These are phyloP conservation scores for Fistularia commersonii DNA, from an alignment of 2,797 vertebrate genomes.

Conservation along the genomic window DNA sequence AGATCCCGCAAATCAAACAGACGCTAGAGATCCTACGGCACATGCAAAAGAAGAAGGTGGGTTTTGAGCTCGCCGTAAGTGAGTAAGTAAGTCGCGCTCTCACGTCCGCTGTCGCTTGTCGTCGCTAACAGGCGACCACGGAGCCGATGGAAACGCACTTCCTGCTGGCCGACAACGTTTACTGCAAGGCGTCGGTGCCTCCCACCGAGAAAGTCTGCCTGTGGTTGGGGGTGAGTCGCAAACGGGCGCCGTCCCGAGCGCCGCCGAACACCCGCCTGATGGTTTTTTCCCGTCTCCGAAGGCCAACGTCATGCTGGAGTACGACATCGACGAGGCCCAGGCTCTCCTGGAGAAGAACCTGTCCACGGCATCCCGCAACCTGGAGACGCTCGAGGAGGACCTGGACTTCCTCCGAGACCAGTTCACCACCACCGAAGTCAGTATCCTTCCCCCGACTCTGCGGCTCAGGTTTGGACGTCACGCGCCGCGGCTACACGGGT, in stretches of 20 bases:
- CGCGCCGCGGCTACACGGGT: background rate
- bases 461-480: background rate
- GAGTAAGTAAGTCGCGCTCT: background rate
- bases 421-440: slow-evolving; percentile 99
- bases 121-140: slow-evolving; percentile 80
- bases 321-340: slow-evolving; percentile 95
- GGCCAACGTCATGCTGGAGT: slow-evolving; percentile 99
- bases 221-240: slow-evolving; percentile 95
- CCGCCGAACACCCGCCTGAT: no score
- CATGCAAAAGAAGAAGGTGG: slow-evolving; percentile 99
- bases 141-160: slow-evolving; percentile 93
- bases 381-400: slow-evolving; percentile 93
- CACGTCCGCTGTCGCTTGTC: background rate
- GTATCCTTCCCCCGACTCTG: slow-evolving; percentile 83
- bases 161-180: slow-evolving; percentile 93
- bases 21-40: slow-evolving; percentile 97
- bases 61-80: background rate
- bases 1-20: slow-evolving; percentile 98
- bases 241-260: no score
- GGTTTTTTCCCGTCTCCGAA: slow-evolving; percentile 36
- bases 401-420: slow-evolving; percentile 98
- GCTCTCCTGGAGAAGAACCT: slow-evolving; percentile 95
- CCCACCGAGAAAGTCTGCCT: slow-evolving; percentile 98
- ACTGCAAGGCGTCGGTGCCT: slow-evolving; percentile 93
- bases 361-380: slow-evolving; percentile 88